Evolutionary conservation across 1,140 invertebrate genomes (phyloP), one percentile per base, ranked within the genome.

Genomic region (Eurosta solidaginis): DNA sequence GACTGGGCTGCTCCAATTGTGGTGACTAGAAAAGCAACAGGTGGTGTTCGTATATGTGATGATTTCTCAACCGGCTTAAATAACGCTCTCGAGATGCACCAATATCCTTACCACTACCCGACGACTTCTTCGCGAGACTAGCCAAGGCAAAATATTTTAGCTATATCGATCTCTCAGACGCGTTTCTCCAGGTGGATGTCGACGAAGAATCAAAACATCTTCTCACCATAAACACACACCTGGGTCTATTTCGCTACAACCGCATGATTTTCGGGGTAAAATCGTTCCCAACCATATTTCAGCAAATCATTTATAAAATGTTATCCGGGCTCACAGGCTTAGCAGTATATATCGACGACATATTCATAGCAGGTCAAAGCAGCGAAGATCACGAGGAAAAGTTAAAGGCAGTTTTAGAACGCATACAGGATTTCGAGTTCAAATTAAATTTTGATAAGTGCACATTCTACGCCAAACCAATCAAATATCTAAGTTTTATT

Each of bases 1-100:
- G 80, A 87, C 63, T 89, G 88, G 87, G 83, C 85, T 36, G 80
- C 85, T 17, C 88, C 88, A 0, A 81, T 89, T 6, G 88, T 89
- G 0, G 78, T 82, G n/a, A 82, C 88, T 2, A 50, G 78, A 29
- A 89, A 88, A 80, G 78, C 79, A n/a, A 80, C 82, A 79, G 80
- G 81, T 10, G 76, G 74, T 22, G 68, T 86, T 45, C 45, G 86
- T n/a, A 74, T 88, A 9, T 87, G 78, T 77, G 81, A 78, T 12
- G 84, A 87, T 79, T 85, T 76, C 20, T 76, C 47, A 22, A 54
- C 63, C 0, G 76, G 73, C 0, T 52, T 76, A 7, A 76, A 83
- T 17, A 25, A 79, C n/a, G 33, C 50, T 6, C 17, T 81, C 6
- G 45, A 78, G n/a, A 14, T 36, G 9, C 75, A 78, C 44, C 78